Conservation (phyloP, 2,888 invertebrate species). For the Panzeria rudis region DNA sequence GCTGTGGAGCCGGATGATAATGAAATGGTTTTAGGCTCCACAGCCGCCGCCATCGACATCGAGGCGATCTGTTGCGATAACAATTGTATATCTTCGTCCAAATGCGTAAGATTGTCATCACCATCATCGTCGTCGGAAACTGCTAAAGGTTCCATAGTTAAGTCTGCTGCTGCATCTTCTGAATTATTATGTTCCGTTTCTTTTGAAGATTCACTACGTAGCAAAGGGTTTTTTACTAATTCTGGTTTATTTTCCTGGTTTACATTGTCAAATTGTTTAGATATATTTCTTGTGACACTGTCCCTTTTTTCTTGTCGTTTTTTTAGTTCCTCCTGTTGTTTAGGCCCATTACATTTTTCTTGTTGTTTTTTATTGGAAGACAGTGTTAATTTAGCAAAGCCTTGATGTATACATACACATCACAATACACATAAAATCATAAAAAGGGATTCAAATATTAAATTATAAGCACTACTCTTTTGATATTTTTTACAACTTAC, state of each 20-base stretch:
- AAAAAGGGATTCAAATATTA: background rate
- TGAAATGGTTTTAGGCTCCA: conserved; percentile 58
- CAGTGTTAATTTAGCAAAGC: conserved; percentile 82
- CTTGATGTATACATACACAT: conserved; percentile 66
- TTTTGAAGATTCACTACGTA: conserved; percentile 65
- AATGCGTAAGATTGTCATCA: conserved; percentile 24
- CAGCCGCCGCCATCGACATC: conserved; percentile 71
- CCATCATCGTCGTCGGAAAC: conserved; percentile 25
- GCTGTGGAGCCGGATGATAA: conserved; percentile 43
- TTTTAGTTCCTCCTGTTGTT: background rate
- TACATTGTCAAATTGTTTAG: conserved; percentile 73
- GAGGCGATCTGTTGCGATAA: conserved; percentile 76
- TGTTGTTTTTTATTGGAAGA: conserved; percentile 79
- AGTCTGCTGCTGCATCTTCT: background rate
- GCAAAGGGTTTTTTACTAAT: conserved; percentile 44
- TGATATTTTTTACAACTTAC: conserved; percentile 71
- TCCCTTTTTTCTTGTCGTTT: conserved; percentile 39
- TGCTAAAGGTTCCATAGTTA: conserved; percentile 78
- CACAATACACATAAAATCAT: background rate
- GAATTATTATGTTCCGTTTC: conserved; percentile 6
- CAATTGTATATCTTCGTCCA: conserved; percentile 73
- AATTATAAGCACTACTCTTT: background rate
- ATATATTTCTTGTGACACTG: conserved; percentile 76
- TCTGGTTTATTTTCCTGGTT: conserved; percentile 51
- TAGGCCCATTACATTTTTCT: conserved; percentile 13